Conservation (phyloP, 2,888 invertebrate species). For the Dolichomitus sp. region DNA sequence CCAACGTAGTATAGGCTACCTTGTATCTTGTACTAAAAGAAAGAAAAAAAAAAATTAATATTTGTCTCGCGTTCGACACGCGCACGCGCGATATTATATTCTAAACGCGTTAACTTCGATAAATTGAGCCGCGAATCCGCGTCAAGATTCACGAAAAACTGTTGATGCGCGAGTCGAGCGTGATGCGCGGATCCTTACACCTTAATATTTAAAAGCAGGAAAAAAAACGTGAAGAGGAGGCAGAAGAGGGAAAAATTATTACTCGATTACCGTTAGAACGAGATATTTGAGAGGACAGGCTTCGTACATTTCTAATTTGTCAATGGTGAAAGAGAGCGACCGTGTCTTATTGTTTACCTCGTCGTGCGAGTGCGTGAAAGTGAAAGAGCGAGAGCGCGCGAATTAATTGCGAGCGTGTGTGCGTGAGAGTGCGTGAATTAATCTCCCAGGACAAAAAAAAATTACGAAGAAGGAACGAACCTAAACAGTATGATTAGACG, state of each 20-base stretch:
- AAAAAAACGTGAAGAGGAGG: slow-evolving; percentile 35
- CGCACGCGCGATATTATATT: slow-evolving; percentile 30
- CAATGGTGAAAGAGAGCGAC: slow-evolving; percentile 66
- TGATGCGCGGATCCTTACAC: slow-evolving; percentile 64
- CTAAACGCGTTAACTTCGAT: background rate
- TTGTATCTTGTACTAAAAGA: slow-evolving; percentile 70
- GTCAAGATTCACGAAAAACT: background rate
- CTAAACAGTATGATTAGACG: slow-evolving; percentile 71
- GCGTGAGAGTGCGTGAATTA: slow-evolving; percentile 55
- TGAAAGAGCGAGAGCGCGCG: slow-evolving; percentile 41
- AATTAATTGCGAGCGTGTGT: slow-evolving; percentile 55
- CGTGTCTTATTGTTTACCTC: slow-evolving; percentile 69
- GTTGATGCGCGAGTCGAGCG: slow-evolving; percentile 63
- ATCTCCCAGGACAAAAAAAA: slow-evolving; percentile 46
- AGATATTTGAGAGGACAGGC: slow-evolving; percentile 65
- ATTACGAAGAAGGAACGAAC: slow-evolving; percentile 63
- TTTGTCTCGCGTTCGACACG: slow-evolving; percentile 51
- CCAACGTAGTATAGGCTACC: slow-evolving; percentile 73
- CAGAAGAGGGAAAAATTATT: slow-evolving; percentile 54
- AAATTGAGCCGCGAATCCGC: slow-evolving; percentile 2
- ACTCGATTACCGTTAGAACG: slow-evolving; percentile 63
- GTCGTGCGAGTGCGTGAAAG: slow-evolving; percentile 55
- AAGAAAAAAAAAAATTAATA: slow-evolving; percentile 33
- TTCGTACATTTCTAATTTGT: slow-evolving; percentile 76
- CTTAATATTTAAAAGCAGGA: slow-evolving; percentile 59